Evolutionary conservation across 2,113 vertebrate genomes (phyloP).

Genomic region (Corynorhinus townsendii): DNA sequence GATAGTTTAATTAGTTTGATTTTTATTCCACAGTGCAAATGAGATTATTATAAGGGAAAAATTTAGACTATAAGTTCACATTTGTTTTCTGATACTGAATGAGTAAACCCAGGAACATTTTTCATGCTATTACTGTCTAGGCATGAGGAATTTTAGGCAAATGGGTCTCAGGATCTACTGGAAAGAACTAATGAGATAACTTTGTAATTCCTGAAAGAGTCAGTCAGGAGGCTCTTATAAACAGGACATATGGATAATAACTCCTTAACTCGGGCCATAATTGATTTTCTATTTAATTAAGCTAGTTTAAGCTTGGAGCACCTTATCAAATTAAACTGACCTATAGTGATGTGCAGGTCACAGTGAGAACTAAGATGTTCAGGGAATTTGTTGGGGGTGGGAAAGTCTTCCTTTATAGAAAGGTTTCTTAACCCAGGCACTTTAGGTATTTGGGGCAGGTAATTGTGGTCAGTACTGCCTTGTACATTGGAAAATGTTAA

Average conservation of each 20-base stretch:
- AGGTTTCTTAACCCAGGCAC: background rate
- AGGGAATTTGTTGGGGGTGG: background rate
- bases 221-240: background rate
- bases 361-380: background rate
- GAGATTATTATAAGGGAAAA: background rate
- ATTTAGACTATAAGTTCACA: background rate
- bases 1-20: background rate
- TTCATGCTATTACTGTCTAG: background rate
- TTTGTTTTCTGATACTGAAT: background rate
- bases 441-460: background rate
- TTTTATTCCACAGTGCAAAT: background rate
- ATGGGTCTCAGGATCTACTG: background rate
- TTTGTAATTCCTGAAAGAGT: constrained; percentile 9
- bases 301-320: background rate
- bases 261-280: background rate
- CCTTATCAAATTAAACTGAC: background rate
- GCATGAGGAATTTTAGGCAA: background rate
- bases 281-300: constrained; percentile 33
- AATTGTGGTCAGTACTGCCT: background rate
- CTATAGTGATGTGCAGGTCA: background rate
- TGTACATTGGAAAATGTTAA: background rate
- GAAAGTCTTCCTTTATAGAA: background rate
- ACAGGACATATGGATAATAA: background rate
- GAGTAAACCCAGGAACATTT: background rate
- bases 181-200: background rate